A percentile compares a stretch with the other conserved stretches of the same genome.
Conservation (phyloP, 2,797 vertebrate genomes). For the Scolopax bukidnonensis region DNA sequence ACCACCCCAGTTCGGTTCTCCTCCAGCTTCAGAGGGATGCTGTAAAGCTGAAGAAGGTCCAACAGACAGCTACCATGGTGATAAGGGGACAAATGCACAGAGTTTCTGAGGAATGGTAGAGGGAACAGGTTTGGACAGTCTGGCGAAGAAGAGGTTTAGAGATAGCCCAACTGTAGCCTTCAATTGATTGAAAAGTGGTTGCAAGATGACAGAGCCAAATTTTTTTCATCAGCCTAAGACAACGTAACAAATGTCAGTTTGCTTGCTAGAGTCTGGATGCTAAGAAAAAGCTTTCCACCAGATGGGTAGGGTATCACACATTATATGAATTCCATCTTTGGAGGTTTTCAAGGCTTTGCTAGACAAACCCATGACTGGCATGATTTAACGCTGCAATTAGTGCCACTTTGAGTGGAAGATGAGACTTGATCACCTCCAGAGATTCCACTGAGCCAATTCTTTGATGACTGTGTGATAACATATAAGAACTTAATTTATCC, state of each 20-base stretch:
- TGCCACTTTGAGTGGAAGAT: background rate
- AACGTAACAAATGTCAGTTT: background rate
- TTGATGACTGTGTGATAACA: no score
- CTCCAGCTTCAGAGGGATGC: background rate
- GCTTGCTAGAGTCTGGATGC: background rate
- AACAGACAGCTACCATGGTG: background rate
- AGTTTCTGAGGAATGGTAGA: background rate
- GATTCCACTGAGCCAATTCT: background rate
- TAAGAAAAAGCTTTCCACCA: background rate
- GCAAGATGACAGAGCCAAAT: background rate
- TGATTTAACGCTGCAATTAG: background rate
- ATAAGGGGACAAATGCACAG: background rate
- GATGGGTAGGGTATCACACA: fast-evolving
- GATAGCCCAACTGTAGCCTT: background rate
- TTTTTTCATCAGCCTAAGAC: background rate
- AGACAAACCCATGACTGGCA: background rate
- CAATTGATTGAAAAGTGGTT: background rate
- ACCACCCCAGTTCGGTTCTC: background rate
- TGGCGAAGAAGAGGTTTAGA: background rate
- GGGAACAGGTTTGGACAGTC: background rate
- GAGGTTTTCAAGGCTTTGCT: background rate
- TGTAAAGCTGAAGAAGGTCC: background rate
- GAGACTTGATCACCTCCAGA: background rate
- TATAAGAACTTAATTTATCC: background rate
- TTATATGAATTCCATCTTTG: background rate